Evolutionary conservation across 2,113 vertebrate genomes (phyloP), one percentile per base, ranked within the genome.

Genomic region (Donacobius atricapilla): DNA sequence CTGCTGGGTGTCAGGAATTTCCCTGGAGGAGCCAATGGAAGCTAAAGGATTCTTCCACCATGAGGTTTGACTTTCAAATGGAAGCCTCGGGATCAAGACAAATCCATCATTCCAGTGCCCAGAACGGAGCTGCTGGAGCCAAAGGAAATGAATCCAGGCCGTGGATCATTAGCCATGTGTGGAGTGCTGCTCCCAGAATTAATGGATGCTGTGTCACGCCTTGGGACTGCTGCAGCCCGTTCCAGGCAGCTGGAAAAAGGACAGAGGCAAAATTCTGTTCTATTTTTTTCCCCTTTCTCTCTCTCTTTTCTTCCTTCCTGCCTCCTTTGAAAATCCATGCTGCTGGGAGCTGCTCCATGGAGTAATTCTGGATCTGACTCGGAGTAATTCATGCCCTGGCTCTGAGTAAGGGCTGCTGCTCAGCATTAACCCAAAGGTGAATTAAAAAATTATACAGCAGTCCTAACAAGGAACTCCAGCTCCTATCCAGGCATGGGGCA

Each of bases 131-230:
- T 73, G 42, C 44, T 65, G 90, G 96, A 94, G 92, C 63, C 57
- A 78, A 86, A 95, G 94, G 89, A 97, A 95, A 97, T 95, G 48
- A 89, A 95, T 83, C 91, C 53, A 58, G 28, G 19, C 39, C 61
- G 79, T 94, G 97, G 92, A 94, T 97, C 94, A 89, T 93, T 75
- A 95, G 80, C 90, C 97, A 97, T 87, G 95, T 91, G 95, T 83
- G 25, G 13, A 76, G 64, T 8, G 15, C 61, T 90, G 80, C 77
- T 95, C 80, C 90, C 72, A 60, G 94, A 96, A 97, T 95, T 95
- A 97, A 97, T 91, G 87, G 93, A 81, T 85, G 65, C 73, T 91
- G 71, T 57, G 65, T 47, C 83, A 95, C 72, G 54, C 75, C 68
- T 83, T 42, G 69, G 90, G 92, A 86, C 56, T 73, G 64, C 70